Base-by-base conservation (phyloP, 2,113 vertebrate species). In the Lophura nycthemera region DNA sequence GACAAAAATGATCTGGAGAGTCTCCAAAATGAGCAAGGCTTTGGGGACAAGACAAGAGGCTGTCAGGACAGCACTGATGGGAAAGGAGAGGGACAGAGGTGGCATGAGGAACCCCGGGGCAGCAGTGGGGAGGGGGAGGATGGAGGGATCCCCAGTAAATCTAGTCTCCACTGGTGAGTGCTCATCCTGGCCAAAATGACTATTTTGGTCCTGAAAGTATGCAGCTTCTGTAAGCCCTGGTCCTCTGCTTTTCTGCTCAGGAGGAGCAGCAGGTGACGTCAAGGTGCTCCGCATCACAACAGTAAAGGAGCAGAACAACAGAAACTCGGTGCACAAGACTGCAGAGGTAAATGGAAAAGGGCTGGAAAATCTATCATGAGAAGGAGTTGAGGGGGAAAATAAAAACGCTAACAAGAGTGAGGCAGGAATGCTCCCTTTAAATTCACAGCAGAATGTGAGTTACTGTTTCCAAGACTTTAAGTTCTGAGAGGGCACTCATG, bases 31-130 rank as follows among this genome's bases (percentile, higher is more conserved):
- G 38, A 38, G 38, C 10, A 38, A 11, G 38, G 38, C 38, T 38
- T n/a, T 4, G 0, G 54, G 74, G 48, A 10, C 8, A 22, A 3
- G 30, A 7, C 3, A 2, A 40, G 65, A 38, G 13, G 22, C 54
- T 92, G 65, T 11, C 42, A 63, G n/a, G 15, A 16, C 17, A 10
- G 59, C 1, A 3, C 6, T 3, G 2, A 45, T 54, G 47, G 42
- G 27, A 30, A 83, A 50, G 57, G 10, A 42, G 40, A 80, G 14
- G n/a, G 50, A 57, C 74, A 71, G 61, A 84, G 29, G 45, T 54
- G 60, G 18, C 42, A 74, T n/a, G 66, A 81, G 6, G 20, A 32
- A 64, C n/a, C 19, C 30, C 5, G 13, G 20, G 21, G 20, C 13
- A 45, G 64, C 20, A 21, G 18, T 15, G 42, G 20, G 30, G 64